Base-by-base conservation (phyloP, 1,140 invertebrate genomes). In the Temnothorax nylanderi region DNA sequence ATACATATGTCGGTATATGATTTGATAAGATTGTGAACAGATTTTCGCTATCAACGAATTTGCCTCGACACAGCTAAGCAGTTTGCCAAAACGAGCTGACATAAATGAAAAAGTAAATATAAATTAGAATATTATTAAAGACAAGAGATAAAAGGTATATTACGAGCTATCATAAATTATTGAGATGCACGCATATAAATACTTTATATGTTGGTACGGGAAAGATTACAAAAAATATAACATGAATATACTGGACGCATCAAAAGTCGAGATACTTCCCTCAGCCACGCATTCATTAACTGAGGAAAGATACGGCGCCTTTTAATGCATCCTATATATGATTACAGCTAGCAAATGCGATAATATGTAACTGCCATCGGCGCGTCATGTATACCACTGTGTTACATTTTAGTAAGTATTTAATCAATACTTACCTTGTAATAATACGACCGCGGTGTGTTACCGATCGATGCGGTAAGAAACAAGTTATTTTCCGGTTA, bases 31-130 rank as follows among this genome's bases (percentile, higher is more conserved):
- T 87, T 92, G 90, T 92, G 86, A 91, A 92, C 88, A 89, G 87
- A 90, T 90, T 92, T 91, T 92, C 88, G 91, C 90, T 89, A 88
- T 71, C 88, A 89, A 90, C 72, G 84, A 92, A 93, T 92, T 92
- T 92, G 90, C 89, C 91, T 91, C 92, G 62, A 92, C 49, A 89
- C 77, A 86, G 78, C 85, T 88, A 82, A 81, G 89, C 65, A 60
- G 87, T 91, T 92, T 91, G 90, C 87, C 87, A 92, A 92, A 92
- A 88, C 67, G 78, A 93, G 81, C 77, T 88, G 85, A 90, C 80
- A 26, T 90, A 74, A 90, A 88, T 89, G 44, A 69, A 67, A 89
- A 76, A 85, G 7, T 56, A 80, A 87, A 88, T 86, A 88, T 90
- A 91, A 88, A 88, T 88, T 88, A 90, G 86, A 82, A n/a, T 89